Conservation (phyloP, 2,888 invertebrate species). For the Tryphoninae sp. region DNA sequence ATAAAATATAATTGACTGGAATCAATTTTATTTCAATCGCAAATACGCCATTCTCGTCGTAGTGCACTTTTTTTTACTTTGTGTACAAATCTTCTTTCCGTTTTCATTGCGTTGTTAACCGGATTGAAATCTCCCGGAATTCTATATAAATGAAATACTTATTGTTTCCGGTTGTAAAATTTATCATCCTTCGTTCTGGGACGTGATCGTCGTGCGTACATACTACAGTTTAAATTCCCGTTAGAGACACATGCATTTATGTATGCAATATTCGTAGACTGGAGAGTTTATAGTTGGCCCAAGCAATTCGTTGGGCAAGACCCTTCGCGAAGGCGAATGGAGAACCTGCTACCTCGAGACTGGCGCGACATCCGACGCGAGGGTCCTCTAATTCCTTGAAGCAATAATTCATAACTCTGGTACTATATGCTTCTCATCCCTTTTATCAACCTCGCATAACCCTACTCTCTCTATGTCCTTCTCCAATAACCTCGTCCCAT, state of each 20-base stretch:
- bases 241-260: constrained; percentile 68
- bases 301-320: constrained; percentile 5
- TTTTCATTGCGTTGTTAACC: neutral
- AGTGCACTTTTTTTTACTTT: neutral
- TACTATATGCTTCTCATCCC: constrained; percentile 2
- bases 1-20: too few species aligned
- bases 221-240: constrained; percentile 21
- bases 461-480: constrained; percentile 4
- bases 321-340: constrained; percentile 4
- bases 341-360: neutral
- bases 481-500: neutral
- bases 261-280: constrained; percentile 68
- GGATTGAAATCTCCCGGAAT: neutral
- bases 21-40: too few species aligned
- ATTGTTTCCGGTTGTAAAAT: neutral
- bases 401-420: constrained; percentile 49
- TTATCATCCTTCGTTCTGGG: neutral
- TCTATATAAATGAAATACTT: neutral
- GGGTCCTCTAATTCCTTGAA: constrained; percentile 41
- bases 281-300: constrained; percentile 35
- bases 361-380: constrained; percentile 10
- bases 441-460: neutral
- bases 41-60: too few species aligned
- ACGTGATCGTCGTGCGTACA: neutral
- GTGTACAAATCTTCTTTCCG: neutral